These are phyloP conservation scores for Biston betularia DNA, from an alignment of 2,888 invertebrate species.

Conservation along the genomic window DNA sequence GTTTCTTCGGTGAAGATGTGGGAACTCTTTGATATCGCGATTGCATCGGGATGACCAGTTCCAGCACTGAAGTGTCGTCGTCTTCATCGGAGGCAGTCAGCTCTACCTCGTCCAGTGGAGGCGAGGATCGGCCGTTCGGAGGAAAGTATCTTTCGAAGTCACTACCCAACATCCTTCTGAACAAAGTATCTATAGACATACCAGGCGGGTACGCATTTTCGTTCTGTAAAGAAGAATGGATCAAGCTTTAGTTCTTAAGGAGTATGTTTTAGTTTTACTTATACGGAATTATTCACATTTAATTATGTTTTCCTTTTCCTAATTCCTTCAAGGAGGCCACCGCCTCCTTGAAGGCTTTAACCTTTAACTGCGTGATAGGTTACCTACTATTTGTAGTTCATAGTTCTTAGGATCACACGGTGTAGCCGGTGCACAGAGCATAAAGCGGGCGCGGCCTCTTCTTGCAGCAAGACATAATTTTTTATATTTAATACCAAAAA, in stretches of 20 bases:
- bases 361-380: too few species aligned
- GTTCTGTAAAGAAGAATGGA: slow-evolving; percentile 28
- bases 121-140: slow-evolving; percentile 60
- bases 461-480: too few species aligned
- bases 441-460: too few species aligned
- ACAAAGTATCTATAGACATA: slow-evolving; percentile 40
- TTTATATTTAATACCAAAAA: too few species aligned
- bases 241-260: background rate
- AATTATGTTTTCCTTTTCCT: too few species aligned
- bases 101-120: slow-evolving; percentile 75
- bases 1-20: slow-evolving; percentile 63
- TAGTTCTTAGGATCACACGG: too few species aligned
- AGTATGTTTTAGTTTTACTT: too few species aligned
- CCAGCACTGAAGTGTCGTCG: slow-evolving; percentile 73
- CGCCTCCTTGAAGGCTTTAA: too few species aligned
- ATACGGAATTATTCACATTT: too few species aligned
- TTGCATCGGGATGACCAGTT: slow-evolving; percentile 76
- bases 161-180: slow-evolving; percentile 39
- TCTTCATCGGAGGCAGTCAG: slow-evolving; percentile 80
- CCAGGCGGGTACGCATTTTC: slow-evolving; percentile 4
- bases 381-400: too few species aligned
- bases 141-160: slow-evolving; percentile 19
- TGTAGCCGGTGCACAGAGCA: too few species aligned
- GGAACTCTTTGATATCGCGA: slow-evolving; percentile 66
- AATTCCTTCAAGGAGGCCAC: too few species aligned